phyloP scores from a whole-genome alignment of 2,797 vertebrate species.

The Danio tinwini region DNA sequence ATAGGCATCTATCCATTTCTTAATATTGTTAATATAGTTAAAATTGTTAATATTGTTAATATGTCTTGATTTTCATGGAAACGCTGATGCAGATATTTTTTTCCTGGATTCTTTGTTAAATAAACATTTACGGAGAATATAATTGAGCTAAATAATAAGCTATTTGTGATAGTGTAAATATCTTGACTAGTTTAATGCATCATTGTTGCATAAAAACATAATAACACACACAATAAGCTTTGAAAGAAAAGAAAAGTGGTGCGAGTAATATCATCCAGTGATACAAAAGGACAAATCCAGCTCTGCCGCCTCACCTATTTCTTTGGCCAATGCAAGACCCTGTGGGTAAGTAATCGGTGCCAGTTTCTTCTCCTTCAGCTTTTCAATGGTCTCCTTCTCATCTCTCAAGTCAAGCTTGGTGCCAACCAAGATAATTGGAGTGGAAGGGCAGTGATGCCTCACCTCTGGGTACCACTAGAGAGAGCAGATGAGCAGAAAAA shows the following conservation, averaged over 20 bases:
- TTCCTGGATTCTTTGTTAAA: not conserved
- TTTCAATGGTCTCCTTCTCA: constrained; percentile 91
- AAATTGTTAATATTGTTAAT: too few species aligned
- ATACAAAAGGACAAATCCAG: not conserved
- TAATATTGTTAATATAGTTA: too few species aligned
- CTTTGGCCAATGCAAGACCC: constrained; percentile 79
- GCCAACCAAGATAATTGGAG: constrained; percentile 87
- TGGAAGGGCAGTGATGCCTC: constrained; percentile 88
- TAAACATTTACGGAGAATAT: not conserved
- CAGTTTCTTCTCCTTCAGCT: constrained; percentile 90
- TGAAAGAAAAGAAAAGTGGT: not conserved
- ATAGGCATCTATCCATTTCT: too few species aligned
- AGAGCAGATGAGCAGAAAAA: constrained; percentile 35
- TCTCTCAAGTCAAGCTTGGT: constrained; percentile 91
- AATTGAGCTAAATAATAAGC: not conserved
- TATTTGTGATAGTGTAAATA: not conserved
- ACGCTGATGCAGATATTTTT: not conserved
- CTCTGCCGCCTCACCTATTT: constrained; percentile 70
- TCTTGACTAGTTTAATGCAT: not conserved
- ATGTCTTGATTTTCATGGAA: not conserved
- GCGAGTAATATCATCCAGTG: not conserved
- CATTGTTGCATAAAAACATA: not conserved
- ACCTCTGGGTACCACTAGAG: constrained; percentile 89
- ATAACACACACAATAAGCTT: too few species aligned
- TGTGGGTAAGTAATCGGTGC: constrained; percentile 81